Base-by-base conservation (phyloP, 1,140 invertebrate genomes). In the Olivierus martensii region DNA sequence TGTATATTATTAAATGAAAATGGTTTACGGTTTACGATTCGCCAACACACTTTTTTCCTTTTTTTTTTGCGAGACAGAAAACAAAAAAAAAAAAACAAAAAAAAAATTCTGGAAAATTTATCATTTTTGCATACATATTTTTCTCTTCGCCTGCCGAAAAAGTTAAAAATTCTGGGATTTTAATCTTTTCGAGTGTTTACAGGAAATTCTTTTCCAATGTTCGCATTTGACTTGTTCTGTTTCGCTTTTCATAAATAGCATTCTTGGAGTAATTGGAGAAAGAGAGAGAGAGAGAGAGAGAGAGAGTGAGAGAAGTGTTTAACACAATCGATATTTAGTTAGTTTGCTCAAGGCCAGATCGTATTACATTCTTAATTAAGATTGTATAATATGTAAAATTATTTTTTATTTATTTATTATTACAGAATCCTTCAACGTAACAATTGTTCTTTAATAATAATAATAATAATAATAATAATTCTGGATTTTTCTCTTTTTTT, bases 221-320 rank as follows among this genome's bases (percentile, higher is more conserved):
- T 44, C 59, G 47, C 52, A 52, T 45, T 56, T 51, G 51, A 57
- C 58, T 59, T 50, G 51, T 59, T 62, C 47, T 54, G 54, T 50
- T 57, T 59, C 50, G 54, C 43, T 57, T 22, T 52, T 53, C 14
- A n/a, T 49, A 12, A 17, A 17, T n/a, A 15, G 17, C 47, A 35
- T 34, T 28, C 15, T 35, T 49, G 28, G 22, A 21, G 22, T n/a
- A 46, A 21, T 19, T n/a, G n/a, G 45, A 46, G 22, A 46, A n/a
- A 46, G 45, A 28, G 44, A 45, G 44, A 45, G 44, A 12, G 17
- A 45, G 44, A 45, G 44, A 45, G 44, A 19, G 44, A 45, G 18
- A 45, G 44, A 45, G 18, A 19, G 18, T 10, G 44, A 45, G 18
- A 45, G 44, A 28, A 15, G n/a, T 46, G 18, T 18, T 46, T 19